These are phyloP conservation scores for Sebastes minor DNA, from an alignment of 2,797 vertebrate species.

Conservation along the genomic window DNA sequence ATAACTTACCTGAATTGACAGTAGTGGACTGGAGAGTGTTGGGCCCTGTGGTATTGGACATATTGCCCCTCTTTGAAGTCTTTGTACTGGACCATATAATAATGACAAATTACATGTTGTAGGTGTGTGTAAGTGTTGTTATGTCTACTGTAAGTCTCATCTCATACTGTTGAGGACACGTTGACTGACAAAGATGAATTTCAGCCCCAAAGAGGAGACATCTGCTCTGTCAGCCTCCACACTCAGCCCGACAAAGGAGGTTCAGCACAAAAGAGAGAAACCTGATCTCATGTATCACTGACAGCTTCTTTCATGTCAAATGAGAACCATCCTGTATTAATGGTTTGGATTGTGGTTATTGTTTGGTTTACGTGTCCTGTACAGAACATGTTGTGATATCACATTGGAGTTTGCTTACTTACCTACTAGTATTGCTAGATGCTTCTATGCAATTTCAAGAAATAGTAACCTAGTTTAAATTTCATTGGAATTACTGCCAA, in stretches of 20 bases:
- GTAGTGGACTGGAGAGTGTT: neutral
- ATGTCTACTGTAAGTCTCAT: slow-evolving; percentile 27
- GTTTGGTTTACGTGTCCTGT: neutral
- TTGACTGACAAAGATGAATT: slow-evolving; percentile 45
- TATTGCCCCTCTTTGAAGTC: slow-evolving; percentile 28
- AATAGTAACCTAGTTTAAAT: neutral
- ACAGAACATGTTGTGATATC: neutral
- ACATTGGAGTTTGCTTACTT: neutral
- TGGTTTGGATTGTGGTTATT: slow-evolving; percentile 9
- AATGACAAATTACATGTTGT: slow-evolving; percentile 52
- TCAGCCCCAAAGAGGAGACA: slow-evolving; percentile 2
- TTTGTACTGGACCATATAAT: neutral
- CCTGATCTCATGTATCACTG: slow-evolving; percentile 24
- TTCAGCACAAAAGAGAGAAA: slow-evolving; percentile 50
- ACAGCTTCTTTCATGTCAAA: slow-evolving; percentile 42
- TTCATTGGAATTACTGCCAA: no score
- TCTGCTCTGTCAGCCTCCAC: slow-evolving; percentile 8
- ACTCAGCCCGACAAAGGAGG: slow-evolving; percentile 33
- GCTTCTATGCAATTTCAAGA: neutral
- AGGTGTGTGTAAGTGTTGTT: slow-evolving; percentile 38
- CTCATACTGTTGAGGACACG: neutral
- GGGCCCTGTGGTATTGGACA: neutral
- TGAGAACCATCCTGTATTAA: slow-evolving; percentile 15
- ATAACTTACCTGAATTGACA: slow-evolving; percentile 15
- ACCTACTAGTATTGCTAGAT: neutral